Evolutionary conservation across 1,140 invertebrate genomes (phyloP).

Genomic region (Ephestia elutella): DNA sequence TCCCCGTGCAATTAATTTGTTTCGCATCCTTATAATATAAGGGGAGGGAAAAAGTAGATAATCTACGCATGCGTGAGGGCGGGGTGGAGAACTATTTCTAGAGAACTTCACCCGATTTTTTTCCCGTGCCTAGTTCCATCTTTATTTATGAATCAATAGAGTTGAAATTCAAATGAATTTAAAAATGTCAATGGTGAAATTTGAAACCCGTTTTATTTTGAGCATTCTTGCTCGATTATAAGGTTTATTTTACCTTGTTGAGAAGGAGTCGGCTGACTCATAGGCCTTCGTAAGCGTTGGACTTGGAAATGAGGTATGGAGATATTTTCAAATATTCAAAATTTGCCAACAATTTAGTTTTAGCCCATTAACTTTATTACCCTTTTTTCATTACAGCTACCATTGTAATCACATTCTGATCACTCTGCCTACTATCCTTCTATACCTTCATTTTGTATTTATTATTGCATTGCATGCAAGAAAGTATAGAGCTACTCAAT

Average conservation of each 20-base stretch:
- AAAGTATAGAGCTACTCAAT: too few species aligned
- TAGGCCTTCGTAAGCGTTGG: constrained; percentile 4
- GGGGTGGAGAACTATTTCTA: constrained; percentile 2
- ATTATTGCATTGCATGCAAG: too few species aligned
- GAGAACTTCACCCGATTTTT: background rate
- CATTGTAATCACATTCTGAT: too few species aligned
- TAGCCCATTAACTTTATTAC: too few species aligned
- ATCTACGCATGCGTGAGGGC: constrained; percentile 17
- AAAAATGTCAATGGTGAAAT: background rate
- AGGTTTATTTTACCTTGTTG: background rate
- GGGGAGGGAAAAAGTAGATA: constrained; percentile 9
- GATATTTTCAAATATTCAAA: background rate
- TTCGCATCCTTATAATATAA: constrained; percentile 9
- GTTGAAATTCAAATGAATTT: background rate
- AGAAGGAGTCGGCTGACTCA: background rate
- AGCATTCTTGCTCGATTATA: background rate
- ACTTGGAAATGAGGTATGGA: background rate
- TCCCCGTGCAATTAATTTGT: background rate
- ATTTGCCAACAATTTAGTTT: too few species aligned
- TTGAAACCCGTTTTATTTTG: background rate
- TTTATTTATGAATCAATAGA: background rate
- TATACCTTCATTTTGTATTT: too few species aligned
- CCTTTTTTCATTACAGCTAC: too few species aligned
- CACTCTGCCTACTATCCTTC: too few species aligned
- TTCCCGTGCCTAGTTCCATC: background rate